These are phyloP conservation scores for Neuroscelio doddi DNA, from an alignment of 2,888 invertebrate genomes.

Conservation along the genomic window DNA sequence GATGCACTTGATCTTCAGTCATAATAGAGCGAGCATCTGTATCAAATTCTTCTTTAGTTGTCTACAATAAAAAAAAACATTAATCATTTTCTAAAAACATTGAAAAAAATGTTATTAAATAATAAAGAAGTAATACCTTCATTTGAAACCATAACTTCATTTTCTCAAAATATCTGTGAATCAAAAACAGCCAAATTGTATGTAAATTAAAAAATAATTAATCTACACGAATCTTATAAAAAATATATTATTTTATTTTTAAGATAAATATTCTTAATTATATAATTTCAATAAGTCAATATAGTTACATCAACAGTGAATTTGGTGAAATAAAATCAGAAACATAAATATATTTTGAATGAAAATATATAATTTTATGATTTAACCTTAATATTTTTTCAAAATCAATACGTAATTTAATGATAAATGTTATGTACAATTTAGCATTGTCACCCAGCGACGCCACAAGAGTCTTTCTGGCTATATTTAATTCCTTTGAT, in stretches of 20 bases:
- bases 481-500: slow-evolving; percentile 74
- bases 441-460: slow-evolving; percentile 81
- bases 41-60: slow-evolving; percentile 90
- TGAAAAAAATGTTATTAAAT: no score
- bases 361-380: no score
- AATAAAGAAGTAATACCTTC: slow-evolving; percentile 63
- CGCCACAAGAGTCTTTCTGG: slow-evolving; percentile 77
- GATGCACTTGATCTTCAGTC: slow-evolving; percentile 81
- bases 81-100: no score
- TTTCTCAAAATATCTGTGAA: slow-evolving; percentile 77
- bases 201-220: no score
- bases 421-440: slow-evolving; percentile 65
- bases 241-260: no score
- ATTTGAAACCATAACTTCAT: slow-evolving; percentile 83
- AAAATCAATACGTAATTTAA: neutral
- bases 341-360: no score
- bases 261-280: no score
- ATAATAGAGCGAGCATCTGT: slow-evolving; percentile 83
- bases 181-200: neutral
- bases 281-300: no score
- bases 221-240: no score
- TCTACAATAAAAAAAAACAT: slow-evolving; percentile 72
- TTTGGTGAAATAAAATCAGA: no score
- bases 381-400: neutral
- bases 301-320: no score